phyloP scores from a whole-genome alignment of 2,888 invertebrate genomes.

The Tipula lateralis region DNA sequence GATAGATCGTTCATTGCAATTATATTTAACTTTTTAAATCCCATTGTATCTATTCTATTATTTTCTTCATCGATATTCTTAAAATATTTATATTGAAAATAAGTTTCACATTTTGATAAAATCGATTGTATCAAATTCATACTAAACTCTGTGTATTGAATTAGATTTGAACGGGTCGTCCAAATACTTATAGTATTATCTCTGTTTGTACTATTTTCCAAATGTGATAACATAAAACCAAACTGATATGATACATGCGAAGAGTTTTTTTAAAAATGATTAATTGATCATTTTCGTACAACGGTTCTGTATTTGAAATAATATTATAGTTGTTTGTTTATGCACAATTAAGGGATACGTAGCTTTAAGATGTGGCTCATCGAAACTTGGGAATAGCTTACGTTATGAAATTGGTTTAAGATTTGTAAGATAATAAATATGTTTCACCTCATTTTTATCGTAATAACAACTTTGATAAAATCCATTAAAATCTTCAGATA shows the following conservation, averaged over 20 bases:
- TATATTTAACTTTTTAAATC: slow-evolving; percentile 70
- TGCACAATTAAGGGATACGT: slow-evolving; percentile 72
- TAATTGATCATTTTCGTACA: slow-evolving; percentile 64
- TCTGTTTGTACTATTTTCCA: slow-evolving; percentile 43
- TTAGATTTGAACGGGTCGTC: slow-evolving; percentile 56
- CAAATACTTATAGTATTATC: slow-evolving; percentile 56
- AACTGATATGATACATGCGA: slow-evolving; percentile 73
- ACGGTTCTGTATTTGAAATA: slow-evolving; percentile 55
- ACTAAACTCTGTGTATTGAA: slow-evolving; percentile 62
- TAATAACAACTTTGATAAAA: too few species aligned
- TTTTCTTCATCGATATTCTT: too few species aligned
- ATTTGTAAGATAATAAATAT: too few species aligned
- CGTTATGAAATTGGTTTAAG: not conserved
- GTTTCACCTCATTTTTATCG: too few species aligned
- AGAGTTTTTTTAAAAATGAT: slow-evolving; percentile 55
- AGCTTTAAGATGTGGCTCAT: slow-evolving; percentile 79
- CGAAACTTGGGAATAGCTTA: slow-evolving; percentile 77
- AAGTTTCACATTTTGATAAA: too few species aligned
- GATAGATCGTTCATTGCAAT: slow-evolving; percentile 79
- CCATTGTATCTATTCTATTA: too few species aligned
- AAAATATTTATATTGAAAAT: too few species aligned
- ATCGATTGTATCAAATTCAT: too few species aligned
- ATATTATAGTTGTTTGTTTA: slow-evolving; percentile 70
- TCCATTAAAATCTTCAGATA: too few species aligned
- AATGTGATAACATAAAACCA: slow-evolving; percentile 72